Evolutionary conservation across 2,888 invertebrate genomes (phyloP), one percentile per base, ranked within the genome.

Genomic region (Caenorhabditis zanzibari): DNA sequence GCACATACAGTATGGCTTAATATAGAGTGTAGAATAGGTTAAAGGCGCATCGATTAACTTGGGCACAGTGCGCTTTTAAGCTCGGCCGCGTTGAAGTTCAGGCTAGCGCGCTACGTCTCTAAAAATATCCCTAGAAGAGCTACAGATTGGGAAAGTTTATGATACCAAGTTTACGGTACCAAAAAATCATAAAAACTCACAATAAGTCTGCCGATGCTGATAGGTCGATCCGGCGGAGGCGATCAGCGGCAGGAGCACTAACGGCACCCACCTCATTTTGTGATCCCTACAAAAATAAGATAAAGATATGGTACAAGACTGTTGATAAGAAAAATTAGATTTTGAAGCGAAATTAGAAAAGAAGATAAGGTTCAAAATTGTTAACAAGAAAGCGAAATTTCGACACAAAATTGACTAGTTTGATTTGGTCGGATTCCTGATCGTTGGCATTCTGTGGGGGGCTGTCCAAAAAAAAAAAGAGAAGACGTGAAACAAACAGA

Each of bases 241-340:
- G 61, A 77, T 47, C 24, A 79, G 32, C 58, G 79, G 79, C 58
- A 79, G 83, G 71, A 83, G 79, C 74, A 83, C 59, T 35, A 83
- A 56, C 44, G 66, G 77, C 73, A 74, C 75, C 83, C 83, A 83
- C 79, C 79, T 83, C 74, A 83, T 71, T 66, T n/a, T 49, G n/a
- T 38, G 44, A 54, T 47, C 52, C 66, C 61, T 61, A 19, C 4
- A 64, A 56, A 16, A 41, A 28, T 32, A 1, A 32, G 9, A 35
- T n/a, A n/a, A n/a, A n/a, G n/a, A n/a, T n/a, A n/a, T n/a, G n/a
- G n/a, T n/a, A n/a, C n/a, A n/a, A n/a, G n/a, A n/a, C n/a, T n/a
- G n/a, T n/a, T n/a, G n/a, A 32, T 32, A 7, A 7, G 28, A 63
- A 24, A 32, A 52, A 7, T 28, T 47, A 4, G 16, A n/a, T 26